These are phyloP conservation scores for Crenuchus spilurus DNA, from an alignment of 2,797 vertebrate species.

Conservation along the genomic window DNA sequence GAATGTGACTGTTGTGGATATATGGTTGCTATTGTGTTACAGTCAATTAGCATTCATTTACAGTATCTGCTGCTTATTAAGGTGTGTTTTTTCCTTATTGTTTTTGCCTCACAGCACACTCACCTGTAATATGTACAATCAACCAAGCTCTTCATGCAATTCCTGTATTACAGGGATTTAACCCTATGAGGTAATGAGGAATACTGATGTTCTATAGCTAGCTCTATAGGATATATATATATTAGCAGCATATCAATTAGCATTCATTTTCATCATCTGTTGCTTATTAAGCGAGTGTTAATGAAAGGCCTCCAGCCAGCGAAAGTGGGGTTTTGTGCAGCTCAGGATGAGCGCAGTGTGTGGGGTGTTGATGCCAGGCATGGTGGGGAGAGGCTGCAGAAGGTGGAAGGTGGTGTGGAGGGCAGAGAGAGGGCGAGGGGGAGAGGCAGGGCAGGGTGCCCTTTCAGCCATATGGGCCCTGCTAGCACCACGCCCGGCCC, in stretches of 20 bases:
- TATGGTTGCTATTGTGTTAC: neutral
- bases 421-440: conserved; percentile 70
- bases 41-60: conserved; percentile 27
- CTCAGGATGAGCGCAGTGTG: neutral
- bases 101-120: too few relatives aligned
- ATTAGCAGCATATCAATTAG: conserved; percentile 8
- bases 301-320: conserved; percentile 33
- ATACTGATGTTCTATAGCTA: too few relatives aligned
- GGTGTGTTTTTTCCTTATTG: too few relatives aligned
- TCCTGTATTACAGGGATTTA: too few relatives aligned
- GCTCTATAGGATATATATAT: too few relatives aligned
- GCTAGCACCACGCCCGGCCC: conserved; percentile 42
- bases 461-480: conserved; percentile 58
- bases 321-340: conserved; percentile 1
- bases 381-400: conserved; percentile 60
- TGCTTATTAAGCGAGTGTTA: conserved; percentile 40
- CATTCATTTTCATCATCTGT: conserved; percentile 35
- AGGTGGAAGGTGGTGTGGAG: conserved; percentile 67
- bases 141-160: too few relatives aligned
- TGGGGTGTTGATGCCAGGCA: conserved; percentile 44
- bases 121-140: too few relatives aligned
- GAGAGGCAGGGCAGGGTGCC: conserved; percentile 57
- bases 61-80: conserved; percentile 32
- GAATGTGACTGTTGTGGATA: conserved; percentile 10
- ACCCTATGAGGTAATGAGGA: too few relatives aligned